Evolutionary conservation across 2,113 vertebrate genomes (phyloP).

Genomic region (Anarhynchus alexandrinus): DNA sequence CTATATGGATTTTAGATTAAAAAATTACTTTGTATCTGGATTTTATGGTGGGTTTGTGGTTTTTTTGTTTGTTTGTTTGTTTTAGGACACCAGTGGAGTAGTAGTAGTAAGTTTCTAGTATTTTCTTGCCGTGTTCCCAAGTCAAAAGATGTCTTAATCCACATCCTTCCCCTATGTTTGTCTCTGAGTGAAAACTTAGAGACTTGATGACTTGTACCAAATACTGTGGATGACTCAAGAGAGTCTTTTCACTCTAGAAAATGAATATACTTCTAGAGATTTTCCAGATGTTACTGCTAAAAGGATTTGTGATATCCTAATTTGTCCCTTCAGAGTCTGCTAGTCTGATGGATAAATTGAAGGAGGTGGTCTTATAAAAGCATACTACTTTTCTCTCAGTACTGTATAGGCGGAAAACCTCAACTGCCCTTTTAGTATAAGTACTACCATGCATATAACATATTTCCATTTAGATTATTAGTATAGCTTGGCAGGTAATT

Average conservation of each 20-base stretch:
- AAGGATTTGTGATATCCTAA: background rate
- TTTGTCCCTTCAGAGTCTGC: background rate
- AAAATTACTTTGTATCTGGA: background rate
- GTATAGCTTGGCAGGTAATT: background rate
- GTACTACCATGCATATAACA: background rate
- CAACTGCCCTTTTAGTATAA: background rate
- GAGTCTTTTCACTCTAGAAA: background rate
- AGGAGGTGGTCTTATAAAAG: background rate
- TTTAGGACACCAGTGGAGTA: no score
- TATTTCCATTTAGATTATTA: background rate
- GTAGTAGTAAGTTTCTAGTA: background rate
- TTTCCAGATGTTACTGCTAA: background rate
- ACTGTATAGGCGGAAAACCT: background rate
- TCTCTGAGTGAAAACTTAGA: background rate
- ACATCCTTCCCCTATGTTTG: background rate
- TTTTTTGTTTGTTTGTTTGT: no score
- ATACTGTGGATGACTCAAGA: background rate
- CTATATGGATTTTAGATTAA: background rate
- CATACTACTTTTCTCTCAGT: background rate
- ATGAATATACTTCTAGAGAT: background rate
- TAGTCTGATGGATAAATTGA: background rate
- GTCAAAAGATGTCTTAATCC: background rate
- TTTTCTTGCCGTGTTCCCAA: background rate
- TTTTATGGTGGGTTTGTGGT: background rate
- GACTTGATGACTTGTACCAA: background rate